These are phyloP conservation scores for Penaeus indicus DNA, from an alignment of 1,140 invertebrate species.

Conservation along the genomic window DNA sequence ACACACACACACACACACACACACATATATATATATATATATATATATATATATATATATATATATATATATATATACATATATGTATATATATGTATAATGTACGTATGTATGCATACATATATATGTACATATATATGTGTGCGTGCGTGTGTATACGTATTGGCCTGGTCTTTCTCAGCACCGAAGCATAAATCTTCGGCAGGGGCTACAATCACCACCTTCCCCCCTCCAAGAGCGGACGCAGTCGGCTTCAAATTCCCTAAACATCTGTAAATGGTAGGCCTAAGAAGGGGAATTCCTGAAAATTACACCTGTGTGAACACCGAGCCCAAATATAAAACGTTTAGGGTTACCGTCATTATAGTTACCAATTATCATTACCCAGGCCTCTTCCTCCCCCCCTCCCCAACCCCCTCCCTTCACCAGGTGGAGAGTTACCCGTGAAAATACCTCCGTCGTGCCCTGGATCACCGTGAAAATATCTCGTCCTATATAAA, in stretches of 20 bases:
- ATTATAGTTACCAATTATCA: constrained; percentile 4
- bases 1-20: too few species aligned
- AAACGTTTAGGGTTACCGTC: constrained; percentile 15
- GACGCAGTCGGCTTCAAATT: too few species aligned
- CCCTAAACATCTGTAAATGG: too few species aligned
- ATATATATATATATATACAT: too few species aligned
- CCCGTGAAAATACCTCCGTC: not conserved
- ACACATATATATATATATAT: too few species aligned
- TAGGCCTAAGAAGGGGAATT: not conserved
- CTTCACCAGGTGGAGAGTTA: not conserved
- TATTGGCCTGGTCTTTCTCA: not conserved
- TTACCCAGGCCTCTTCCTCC: constrained; percentile 11
- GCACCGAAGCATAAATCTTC: not conserved
- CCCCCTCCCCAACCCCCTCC: not conserved
- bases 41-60: too few species aligned
- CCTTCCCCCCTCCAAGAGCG: not conserved
- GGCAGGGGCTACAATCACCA: not conserved
- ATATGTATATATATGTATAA: not conserved
- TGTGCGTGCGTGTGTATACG: constrained; percentile 18
- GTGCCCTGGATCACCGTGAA: not conserved
- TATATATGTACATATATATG: constrained; percentile 27
- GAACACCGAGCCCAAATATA: constrained; percentile 15
- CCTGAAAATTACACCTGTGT: constrained; percentile 7
- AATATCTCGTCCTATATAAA: constrained; percentile 38
- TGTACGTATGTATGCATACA: not conserved